These are phyloP conservation scores for Phortica magna DNA, from an alignment of 2,888 invertebrate species.

Conservation along the genomic window DNA sequence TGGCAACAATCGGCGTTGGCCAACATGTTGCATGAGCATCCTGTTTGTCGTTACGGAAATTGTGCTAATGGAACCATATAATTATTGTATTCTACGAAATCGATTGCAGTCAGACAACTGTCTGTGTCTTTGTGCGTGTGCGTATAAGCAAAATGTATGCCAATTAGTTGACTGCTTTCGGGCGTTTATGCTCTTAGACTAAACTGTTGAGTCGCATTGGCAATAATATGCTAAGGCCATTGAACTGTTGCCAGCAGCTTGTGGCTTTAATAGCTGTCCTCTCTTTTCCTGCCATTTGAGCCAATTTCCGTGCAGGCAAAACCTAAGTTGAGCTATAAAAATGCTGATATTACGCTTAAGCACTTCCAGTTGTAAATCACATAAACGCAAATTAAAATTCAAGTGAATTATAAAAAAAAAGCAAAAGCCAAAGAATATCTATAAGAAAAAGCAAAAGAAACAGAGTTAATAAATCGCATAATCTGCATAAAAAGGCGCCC, in stretches of 20 bases:
- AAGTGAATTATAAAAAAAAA: slow-evolving; percentile 54
- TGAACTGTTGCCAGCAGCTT: neutral
- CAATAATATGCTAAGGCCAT: neutral
- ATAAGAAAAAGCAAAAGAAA: slow-evolving; percentile 40
- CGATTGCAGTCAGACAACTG: slow-evolving; percentile 58
- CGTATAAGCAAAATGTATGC: slow-evolving; percentile 2
- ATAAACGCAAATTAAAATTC: slow-evolving; percentile 59
- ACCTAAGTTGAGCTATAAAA: slow-evolving; percentile 39
- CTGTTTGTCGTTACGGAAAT: slow-evolving; percentile 51
- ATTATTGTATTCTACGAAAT: slow-evolving; percentile 64
- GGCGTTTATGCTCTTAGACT: neutral
- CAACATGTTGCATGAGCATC: slow-evolving; percentile 60
- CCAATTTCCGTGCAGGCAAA: slow-evolving; percentile 4
- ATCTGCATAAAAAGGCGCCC: slow-evolving; percentile 57
- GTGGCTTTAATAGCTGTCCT: slow-evolving; percentile 1
- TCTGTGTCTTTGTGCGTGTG: neutral
- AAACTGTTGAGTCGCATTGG: too few species aligned
- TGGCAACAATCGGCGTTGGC: slow-evolving; percentile 14
- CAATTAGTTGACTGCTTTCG: slow-evolving; percentile 16
- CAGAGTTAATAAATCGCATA: slow-evolving; percentile 64
- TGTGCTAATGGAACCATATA: slow-evolving; percentile 62
- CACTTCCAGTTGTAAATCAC: slow-evolving; percentile 55
- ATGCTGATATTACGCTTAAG: slow-evolving; percentile 38
- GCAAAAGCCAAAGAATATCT: slow-evolving; percentile 41
- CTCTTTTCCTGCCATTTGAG: too few species aligned